phyloP scores from a whole-genome alignment of 1,140 invertebrate species.

The Atta texana region DNA sequence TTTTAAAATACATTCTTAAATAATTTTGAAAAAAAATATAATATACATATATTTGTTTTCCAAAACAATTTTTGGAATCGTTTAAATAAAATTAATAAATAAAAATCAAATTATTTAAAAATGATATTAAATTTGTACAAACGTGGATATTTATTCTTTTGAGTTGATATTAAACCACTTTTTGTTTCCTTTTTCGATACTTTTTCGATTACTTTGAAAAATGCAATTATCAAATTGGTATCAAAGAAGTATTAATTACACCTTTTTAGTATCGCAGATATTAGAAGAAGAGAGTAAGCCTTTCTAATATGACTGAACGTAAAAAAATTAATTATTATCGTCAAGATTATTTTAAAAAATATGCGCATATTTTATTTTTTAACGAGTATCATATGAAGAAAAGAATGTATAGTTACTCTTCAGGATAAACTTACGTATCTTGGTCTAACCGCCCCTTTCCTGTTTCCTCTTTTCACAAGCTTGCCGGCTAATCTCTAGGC shows the following conservation, averaged over 20 bases:
- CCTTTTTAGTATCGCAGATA: background rate
- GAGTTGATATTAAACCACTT: background rate
- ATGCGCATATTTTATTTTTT: background rate
- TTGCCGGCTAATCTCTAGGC: slow-evolving; percentile 75
- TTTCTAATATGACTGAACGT: background rate
- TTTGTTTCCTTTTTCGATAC: background rate
- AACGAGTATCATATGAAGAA: background rate
- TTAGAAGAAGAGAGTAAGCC: background rate
- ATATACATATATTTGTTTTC: too few species aligned
- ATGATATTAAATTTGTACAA: background rate
- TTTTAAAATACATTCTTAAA: background rate
- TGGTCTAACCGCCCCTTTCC: slow-evolving; percentile 81
- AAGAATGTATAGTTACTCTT: background rate
- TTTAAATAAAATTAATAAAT: background rate
- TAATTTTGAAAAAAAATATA: too few species aligned
- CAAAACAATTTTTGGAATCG: background rate
- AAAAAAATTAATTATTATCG: background rate
- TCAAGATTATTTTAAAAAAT: background rate
- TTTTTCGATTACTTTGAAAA: background rate
- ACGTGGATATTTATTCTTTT: slow-evolving; percentile 6
- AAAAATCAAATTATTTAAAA: background rate
- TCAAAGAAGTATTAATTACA: background rate
- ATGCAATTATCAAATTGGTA: background rate
- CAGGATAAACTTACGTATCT: slow-evolving; percentile 74
- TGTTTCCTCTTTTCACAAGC: slow-evolving; percentile 78